Evolutionary conservation across 2,113 vertebrate species (phyloP).

Genomic region (Zootoca vivipara): DNA sequence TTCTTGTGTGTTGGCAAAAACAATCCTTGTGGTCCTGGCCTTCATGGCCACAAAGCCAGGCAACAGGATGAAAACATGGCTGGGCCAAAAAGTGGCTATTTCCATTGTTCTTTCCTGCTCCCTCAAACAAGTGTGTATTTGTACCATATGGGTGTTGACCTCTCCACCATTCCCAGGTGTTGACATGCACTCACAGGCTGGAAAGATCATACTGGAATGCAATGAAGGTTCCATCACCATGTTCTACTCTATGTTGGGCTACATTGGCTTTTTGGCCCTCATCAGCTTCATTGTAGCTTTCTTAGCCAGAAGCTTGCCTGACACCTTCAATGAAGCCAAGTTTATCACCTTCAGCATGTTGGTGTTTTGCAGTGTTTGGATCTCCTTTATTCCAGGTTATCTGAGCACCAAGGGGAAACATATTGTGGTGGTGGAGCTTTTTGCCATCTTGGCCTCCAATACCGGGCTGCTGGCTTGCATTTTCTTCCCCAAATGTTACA

Average conservation of each 20-base stretch:
- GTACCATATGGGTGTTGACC: background rate
- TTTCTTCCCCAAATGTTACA: constrained; percentile 9
- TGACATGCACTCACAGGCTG: background rate
- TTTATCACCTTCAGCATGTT: constrained; percentile 15
- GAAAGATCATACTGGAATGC: background rate
- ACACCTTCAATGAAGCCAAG: constrained; percentile 12
- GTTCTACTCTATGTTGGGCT: background rate
- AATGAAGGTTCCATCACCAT: background rate
- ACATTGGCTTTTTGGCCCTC: background rate
- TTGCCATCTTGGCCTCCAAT: background rate
- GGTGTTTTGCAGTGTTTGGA: constrained; percentile 13
- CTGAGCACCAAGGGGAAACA: background rate
- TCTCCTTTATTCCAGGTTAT: constrained; percentile 6
- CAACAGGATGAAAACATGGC: background rate
- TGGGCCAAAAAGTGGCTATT: background rate
- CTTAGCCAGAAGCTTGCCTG: background rate
- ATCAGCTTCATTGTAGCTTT: background rate
- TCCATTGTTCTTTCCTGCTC: background rate
- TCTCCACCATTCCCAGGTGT: background rate
- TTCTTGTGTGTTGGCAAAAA: constrained; percentile 16
- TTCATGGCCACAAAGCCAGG: background rate
- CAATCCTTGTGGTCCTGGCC: background rate
- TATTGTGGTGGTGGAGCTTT: constrained; percentile 3
- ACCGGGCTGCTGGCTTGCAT: background rate
- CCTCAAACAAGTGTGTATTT: background rate